Conservation (phyloP, 2,888 invertebrate species). For the Caenorhabditis angaria region DNA sequence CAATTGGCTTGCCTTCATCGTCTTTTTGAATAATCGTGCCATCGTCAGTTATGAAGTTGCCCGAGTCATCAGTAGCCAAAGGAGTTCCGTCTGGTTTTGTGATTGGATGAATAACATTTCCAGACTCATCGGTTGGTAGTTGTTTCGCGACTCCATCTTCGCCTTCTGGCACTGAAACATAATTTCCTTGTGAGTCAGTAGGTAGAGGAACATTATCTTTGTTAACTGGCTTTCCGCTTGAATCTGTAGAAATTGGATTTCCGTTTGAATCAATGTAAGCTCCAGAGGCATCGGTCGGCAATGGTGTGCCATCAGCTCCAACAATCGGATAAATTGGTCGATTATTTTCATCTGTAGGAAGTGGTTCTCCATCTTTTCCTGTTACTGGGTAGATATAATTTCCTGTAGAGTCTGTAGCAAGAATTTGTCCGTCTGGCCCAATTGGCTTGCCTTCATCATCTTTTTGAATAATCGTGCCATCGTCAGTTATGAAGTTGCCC, state of each 20-base stretch:
- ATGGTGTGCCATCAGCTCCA: constrained; percentile 23
- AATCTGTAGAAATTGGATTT: constrained; percentile 5
- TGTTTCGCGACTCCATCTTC: neutral
- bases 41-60: constrained; percentile 7
- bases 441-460: constrained; percentile 12
- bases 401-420: constrained; percentile 3
- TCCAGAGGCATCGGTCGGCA: constrained; percentile 29
- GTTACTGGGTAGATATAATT: constrained; percentile 11
- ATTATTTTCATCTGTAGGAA: constrained; percentile 18
- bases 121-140: constrained; percentile 25
- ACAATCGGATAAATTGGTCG: constrained; percentile 33
- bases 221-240: constrained; percentile 9
- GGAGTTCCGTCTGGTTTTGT: constrained; percentile 18
- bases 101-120: constrained; percentile 33
- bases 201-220: constrained; percentile 8
- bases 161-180: constrained; percentile 3
- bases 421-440: constrained; percentile 10
- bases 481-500: constrained; percentile 22
- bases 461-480: constrained; percentile 9
- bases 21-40: constrained; percentile 10
- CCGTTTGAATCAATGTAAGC: constrained; percentile 1
- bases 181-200: constrained; percentile 12
- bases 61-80: constrained; percentile 19
- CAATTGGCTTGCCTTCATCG: constrained; percentile 11
- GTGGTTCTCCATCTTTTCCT: constrained; percentile 34